These are phyloP conservation scores for Sebastes goodei DNA, from an alignment of 2,797 vertebrate genomes.

Conservation along the genomic window DNA sequence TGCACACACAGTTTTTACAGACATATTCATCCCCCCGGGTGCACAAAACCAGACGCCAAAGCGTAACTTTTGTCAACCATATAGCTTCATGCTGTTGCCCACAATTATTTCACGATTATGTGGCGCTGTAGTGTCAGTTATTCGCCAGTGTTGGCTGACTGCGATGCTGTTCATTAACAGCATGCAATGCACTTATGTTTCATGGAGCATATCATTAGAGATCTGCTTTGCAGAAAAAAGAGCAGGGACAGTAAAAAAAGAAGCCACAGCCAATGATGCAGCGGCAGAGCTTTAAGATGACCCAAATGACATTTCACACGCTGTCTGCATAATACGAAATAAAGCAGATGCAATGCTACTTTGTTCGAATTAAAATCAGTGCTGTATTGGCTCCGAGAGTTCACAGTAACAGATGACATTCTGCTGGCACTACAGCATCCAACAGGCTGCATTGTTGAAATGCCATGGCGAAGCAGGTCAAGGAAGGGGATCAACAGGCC, in stretches of 20 bases:
- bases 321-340: background rate
- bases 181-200: slow-evolving; percentile 70
- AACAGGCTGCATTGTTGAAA: slow-evolving; percentile 44
- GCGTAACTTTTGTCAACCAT: slow-evolving; percentile 7
- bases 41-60: background rate
- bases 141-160: slow-evolving; percentile 43
- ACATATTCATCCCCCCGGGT: background rate
- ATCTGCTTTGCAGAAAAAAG: slow-evolving; percentile 47
- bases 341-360: background rate
- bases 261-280: slow-evolving; percentile 3
- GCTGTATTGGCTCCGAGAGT: background rate
- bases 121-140: slow-evolving; percentile 44
- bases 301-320: background rate
- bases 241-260: slow-evolving; percentile 16
- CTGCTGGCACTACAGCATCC: slow-evolving; percentile 28
- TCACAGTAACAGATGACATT: slow-evolving; percentile 47
- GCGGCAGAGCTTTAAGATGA: slow-evolving; percentile 10
- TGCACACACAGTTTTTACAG: background rate
- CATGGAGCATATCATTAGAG: slow-evolving; percentile 70
- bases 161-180: slow-evolving; percentile 73
- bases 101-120: slow-evolving; percentile 68
- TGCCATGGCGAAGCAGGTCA: slow-evolving; percentile 47
- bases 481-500: slow-evolving; percentile 5
- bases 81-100: slow-evolving; percentile 28
- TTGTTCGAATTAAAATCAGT: background rate